phyloP scores from a whole-genome alignment of 1,140 invertebrate genomes.

The Trichonephila clavipes region DNA sequence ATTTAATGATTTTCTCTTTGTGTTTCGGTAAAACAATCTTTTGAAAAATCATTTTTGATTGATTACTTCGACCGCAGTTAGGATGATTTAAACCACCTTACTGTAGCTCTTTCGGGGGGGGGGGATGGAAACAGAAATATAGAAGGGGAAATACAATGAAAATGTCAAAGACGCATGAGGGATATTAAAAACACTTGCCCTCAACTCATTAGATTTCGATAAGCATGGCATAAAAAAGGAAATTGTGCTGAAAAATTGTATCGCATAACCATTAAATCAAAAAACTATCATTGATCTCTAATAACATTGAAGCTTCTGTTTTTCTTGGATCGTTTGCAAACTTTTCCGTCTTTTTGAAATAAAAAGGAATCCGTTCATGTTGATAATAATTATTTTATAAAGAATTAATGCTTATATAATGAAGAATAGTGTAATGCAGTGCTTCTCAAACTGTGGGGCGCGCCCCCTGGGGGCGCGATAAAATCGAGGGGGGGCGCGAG shows the following conservation, averaged over 20 bases:
- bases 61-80: background rate
- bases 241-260: constrained; percentile 19
- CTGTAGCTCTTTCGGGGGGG: background rate
- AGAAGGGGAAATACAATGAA: background rate
- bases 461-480: too few species aligned
- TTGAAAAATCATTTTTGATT: background rate
- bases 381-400: background rate
- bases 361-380: background rate
- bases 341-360: background rate
- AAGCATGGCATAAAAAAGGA: background rate
- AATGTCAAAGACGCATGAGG: constrained; percentile 12
- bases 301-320: background rate
- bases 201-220: background rate
- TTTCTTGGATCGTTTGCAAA: background rate
- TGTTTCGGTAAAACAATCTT: background rate
- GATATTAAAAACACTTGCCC: constrained; percentile 4
- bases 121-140: background rate
- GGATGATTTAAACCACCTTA: background rate
- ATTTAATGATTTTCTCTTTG: background rate
- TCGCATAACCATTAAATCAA: constrained; percentile 21
- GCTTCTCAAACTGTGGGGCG: too few species aligned
- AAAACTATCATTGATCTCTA: constrained; percentile 6
- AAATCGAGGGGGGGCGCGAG: too few species aligned
- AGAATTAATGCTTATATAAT: too few species aligned
- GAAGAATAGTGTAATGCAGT: too few species aligned